Evolutionary conservation across 53 echinoderm and acorn worm species (phyloP).

Genomic region (Apostichopus leukothele): DNA sequence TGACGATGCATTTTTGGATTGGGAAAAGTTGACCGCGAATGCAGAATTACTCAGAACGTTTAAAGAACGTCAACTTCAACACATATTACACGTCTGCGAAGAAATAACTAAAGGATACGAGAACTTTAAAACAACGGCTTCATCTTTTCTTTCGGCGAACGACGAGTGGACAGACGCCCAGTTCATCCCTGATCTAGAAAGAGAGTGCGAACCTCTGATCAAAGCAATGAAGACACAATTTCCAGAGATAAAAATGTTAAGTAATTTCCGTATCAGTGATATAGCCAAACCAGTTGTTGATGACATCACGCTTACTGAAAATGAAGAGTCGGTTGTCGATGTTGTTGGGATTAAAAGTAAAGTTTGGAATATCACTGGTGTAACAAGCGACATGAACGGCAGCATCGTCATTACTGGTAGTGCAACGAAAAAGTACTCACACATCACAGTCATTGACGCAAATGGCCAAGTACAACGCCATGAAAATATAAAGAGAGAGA

Average conservation of each 20-base stretch:
- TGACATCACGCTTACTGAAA: background rate
- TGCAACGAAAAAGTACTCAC: background rate
- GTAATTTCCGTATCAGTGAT: background rate
- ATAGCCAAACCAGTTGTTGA: background rate
- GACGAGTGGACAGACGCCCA: background rate
- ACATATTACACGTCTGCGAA: background rate
- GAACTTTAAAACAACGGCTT: background rate
- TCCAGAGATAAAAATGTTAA: background rate
- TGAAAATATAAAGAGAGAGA: background rate
- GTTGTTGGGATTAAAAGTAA: background rate
- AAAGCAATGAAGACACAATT: background rate
- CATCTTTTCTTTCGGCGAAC: background rate
- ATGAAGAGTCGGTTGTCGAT: background rate
- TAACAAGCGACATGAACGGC: background rate
- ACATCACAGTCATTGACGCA: slow-evolving; percentile 3
- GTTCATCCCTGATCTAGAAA: background rate
- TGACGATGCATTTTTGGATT: background rate
- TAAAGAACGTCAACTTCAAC: no score
- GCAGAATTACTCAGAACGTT: background rate
- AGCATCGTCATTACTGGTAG: slow-evolving; percentile 13
- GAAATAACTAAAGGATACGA: background rate
- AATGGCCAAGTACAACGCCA: background rate
- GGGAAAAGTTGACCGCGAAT: background rate
- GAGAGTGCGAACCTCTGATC: background rate
- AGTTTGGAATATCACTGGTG: background rate